phyloP scores from a whole-genome alignment of 1,140 invertebrate species.

The Drosophila parvula region DNA sequence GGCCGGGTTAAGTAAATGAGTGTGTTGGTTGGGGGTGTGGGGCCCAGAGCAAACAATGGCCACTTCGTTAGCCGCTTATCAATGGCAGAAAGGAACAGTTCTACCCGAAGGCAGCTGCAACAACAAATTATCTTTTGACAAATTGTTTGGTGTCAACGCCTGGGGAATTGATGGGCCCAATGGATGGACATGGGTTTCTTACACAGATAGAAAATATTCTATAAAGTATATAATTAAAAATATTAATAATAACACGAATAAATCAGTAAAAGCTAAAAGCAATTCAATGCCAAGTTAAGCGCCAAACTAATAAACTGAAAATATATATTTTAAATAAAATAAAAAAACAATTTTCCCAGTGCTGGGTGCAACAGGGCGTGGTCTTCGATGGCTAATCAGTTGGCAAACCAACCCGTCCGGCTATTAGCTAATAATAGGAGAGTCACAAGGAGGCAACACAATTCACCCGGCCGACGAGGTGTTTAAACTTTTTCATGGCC shows the following conservation, averaged over 20 bases:
- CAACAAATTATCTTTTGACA: slow-evolving; percentile 72
- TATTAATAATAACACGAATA: not conserved
- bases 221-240: not conserved
- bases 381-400: slow-evolving; percentile 42
- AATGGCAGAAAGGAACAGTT: slow-evolving; percentile 10
- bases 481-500: slow-evolving; percentile 82
- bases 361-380: slow-evolving; percentile 21
- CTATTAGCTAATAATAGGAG: slow-evolving; percentile 65
- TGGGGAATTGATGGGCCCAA: slow-evolving; percentile 32
- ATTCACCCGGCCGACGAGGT: slow-evolving; percentile 59
- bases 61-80: slow-evolving; percentile 74
- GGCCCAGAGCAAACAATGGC: slow-evolving; percentile 55
- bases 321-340: not conserved
- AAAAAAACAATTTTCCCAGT: not conserved
- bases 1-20: slow-evolving; percentile 18
- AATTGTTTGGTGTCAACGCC: slow-evolving; percentile 66
- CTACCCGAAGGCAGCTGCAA: slow-evolving; percentile 39
- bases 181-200: not conserved
- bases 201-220: slow-evolving; percentile 13
- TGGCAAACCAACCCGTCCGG: slow-evolving; percentile 41
- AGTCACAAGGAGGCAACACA: slow-evolving; percentile 15
- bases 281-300: too few species aligned
- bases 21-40: not conserved
- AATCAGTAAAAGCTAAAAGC: not conserved
- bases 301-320: not conserved